These are phyloP conservation scores for Drosophila nigricruria DNA, from an alignment of 2,888 invertebrate species.

Conservation along the genomic window DNA sequence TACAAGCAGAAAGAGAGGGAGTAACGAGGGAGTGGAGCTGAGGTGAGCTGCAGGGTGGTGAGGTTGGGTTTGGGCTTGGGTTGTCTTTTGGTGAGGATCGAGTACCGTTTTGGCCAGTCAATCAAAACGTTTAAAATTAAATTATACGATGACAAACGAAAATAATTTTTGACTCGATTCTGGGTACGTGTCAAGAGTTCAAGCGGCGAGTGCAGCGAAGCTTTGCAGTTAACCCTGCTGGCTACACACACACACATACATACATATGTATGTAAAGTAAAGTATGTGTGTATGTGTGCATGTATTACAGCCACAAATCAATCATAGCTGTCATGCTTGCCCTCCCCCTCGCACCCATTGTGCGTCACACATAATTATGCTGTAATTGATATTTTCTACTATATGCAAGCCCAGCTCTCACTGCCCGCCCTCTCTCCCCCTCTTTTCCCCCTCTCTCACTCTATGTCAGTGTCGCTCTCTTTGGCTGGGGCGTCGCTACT, in stretches of 20 bases:
- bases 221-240: conserved; percentile 35
- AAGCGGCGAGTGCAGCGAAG: conserved; percentile 31
- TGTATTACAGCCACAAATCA: conserved; percentile 67
- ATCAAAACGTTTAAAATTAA: conserved; percentile 75
- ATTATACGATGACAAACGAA: conserved; percentile 78
- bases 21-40: not conserved
- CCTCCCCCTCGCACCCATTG: conserved; percentile 26
- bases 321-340: conserved; percentile 69
- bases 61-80: conserved; percentile 8
- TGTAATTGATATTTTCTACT: conserved; percentile 79
- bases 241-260: not conserved
- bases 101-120: conserved; percentile 71
- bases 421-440: conserved; percentile 1
- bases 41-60: not conserved
- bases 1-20: conserved; percentile 48
- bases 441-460: not conserved
- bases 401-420: conserved; percentile 1
- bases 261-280: not conserved
- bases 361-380: conserved; percentile 81
- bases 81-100: conserved; percentile 26
- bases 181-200: conserved; percentile 59
- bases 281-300: not conserved
- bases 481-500: conserved; percentile 62
- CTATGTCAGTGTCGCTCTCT: conserved; percentile 32
- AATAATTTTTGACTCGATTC: conserved; percentile 54